Conservation (phyloP, 2,888 invertebrate genomes). For the Drosophila borealis region DNA sequence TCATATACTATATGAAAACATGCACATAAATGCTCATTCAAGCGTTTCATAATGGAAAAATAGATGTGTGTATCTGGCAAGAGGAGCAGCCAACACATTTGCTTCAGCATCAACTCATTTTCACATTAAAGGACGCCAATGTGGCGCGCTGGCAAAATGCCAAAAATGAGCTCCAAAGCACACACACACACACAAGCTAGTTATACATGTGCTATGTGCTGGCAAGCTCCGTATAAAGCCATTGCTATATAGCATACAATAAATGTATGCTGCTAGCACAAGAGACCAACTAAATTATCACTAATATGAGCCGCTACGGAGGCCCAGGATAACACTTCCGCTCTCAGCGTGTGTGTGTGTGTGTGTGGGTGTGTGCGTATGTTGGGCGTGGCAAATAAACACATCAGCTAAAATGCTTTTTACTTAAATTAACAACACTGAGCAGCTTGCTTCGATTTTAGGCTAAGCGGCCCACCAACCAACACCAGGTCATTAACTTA, state of each 20-base stretch:
- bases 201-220: conserved; percentile 32
- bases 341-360: conserved; percentile 19
- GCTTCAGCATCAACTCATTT: conserved; percentile 73
- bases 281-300: conserved; percentile 80
- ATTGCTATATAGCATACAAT: conserved; percentile 53
- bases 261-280: conserved; percentile 63
- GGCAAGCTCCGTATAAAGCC: conserved; percentile 48
- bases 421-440: conserved; percentile 76
- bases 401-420: conserved; percentile 79
- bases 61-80: conserved; percentile 25
- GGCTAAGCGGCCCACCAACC: conserved; percentile 46
- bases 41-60: conserved; percentile 73
- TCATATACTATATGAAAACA: conserved; percentile 24
- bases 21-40: conserved; percentile 67
- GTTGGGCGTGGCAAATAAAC: conserved; percentile 78
- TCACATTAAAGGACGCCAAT: conserved; percentile 78
- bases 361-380: conserved; percentile 18
- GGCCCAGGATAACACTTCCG: conserved; percentile 28
- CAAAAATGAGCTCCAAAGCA: conserved; percentile 61
- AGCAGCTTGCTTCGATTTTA: conserved; percentile 69
- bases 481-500: conserved; percentile 68
- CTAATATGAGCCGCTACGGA: conserved; percentile 64
- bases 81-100: conserved; percentile 58
- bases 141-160: conserved; percentile 77
- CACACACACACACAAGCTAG: conserved; percentile 4